Percentiles rank a stretch among this genome's conserved stretches.
phyloP scores from a whole-genome alignment of 53 echinoderm and acorn worm genomes.

The Antedon mediterranea region DNA sequence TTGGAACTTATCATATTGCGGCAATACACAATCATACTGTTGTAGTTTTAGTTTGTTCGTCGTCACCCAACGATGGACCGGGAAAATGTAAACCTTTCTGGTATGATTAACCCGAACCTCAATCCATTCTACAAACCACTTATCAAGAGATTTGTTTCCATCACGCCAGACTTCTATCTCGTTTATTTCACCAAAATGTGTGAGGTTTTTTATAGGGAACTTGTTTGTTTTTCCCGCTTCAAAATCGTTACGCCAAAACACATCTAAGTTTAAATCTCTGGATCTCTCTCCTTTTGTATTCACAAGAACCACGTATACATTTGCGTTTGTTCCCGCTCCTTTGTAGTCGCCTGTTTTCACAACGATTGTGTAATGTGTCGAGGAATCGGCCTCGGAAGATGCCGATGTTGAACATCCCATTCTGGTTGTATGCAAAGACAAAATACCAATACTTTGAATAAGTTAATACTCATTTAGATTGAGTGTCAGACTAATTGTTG shows the following conservation, averaged over 20 bases:
- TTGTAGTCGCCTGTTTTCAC: conserved; percentile 39
- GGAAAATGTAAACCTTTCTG: conserved; percentile 34
- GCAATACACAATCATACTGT: conserved; percentile 30
- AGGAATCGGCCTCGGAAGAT: neutral
- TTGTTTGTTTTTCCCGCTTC: conserved; percentile 22
- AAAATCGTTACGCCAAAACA: conserved; percentile 24
- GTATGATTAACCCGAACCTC: conserved; percentile 14
- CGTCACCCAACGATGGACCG: conserved; percentile 73
- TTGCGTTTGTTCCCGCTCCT: conserved; percentile 32
- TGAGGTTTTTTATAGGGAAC: conserved; percentile 12
- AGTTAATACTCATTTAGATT: too few relatives aligned
- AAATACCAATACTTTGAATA: too few relatives aligned
- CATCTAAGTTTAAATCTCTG: conserved; percentile 9
- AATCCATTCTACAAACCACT: conserved; percentile 66
- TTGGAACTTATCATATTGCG: conserved; percentile 27
- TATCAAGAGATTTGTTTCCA: conserved; percentile 23
- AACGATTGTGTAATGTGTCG: conserved; percentile 16
- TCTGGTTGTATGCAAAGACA: too few relatives aligned
- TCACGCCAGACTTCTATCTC: conserved; percentile 67
- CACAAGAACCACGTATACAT: conserved; percentile 30
- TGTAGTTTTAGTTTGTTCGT: conserved; percentile 1
- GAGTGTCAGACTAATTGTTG: too few relatives aligned
- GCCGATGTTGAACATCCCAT: neutral
- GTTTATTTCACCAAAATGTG: conserved; percentile 43
- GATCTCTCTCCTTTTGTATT: conserved; percentile 16